Conservation (phyloP, 2,888 invertebrate genomes). For the Catocala sponsa region DNA sequence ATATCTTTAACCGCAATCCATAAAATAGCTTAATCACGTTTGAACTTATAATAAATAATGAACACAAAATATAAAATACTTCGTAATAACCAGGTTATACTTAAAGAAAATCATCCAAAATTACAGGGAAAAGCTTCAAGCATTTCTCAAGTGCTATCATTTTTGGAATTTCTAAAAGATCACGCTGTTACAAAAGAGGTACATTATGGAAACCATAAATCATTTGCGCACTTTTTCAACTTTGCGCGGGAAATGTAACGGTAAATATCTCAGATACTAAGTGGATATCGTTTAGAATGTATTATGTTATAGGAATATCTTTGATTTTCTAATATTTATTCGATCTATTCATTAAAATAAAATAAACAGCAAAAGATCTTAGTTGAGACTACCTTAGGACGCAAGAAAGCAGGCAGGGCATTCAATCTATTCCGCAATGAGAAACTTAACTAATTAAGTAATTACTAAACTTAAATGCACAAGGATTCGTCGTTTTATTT, state of each 20-base stretch:
- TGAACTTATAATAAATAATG: background rate
- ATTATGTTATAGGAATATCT: slow-evolving; percentile 5
- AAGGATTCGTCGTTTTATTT: too few species aligned
- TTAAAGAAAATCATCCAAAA: slow-evolving; percentile 10
- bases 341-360: too few species aligned
- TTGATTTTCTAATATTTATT: too few species aligned
- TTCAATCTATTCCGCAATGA: too few species aligned
- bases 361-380: too few species aligned
- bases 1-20: background rate
- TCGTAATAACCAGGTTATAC: background rate
- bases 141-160: slow-evolving; percentile 32
- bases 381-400: too few species aligned
- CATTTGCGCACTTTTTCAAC: slow-evolving; percentile 34
- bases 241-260: slow-evolving; percentile 33
- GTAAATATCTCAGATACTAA: slow-evolving; percentile 28
- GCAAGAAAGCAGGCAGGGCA: too few species aligned
- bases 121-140: slow-evolving; percentile 35
- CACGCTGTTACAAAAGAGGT: slow-evolving; percentile 42
- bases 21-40: background rate
- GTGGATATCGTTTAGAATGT: slow-evolving; percentile 28
- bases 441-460: too few species aligned
- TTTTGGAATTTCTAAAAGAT: slow-evolving; percentile 37
- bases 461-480: too few species aligned
- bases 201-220: slow-evolving; percentile 46
- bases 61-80: background rate